These are phyloP conservation scores for Sphyrna mokarran DNA, from an alignment of 2,113 vertebrate species.

Conservation along the genomic window DNA sequence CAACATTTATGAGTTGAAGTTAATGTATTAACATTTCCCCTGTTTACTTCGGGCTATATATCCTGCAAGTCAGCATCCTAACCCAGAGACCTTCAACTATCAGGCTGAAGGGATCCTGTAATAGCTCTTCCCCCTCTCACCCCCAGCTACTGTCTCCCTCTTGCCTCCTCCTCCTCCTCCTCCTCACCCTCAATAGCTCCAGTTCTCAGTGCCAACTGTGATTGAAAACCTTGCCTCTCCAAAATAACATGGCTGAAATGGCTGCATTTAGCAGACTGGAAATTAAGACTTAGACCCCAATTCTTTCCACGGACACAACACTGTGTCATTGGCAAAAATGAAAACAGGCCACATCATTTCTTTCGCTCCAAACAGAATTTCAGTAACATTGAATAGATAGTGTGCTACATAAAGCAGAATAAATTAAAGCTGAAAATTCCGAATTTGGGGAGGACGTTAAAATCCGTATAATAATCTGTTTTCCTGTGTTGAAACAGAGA, in stretches of 20 bases:
- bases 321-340: not conserved
- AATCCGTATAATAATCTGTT: not conserved
- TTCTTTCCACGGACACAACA: not conserved
- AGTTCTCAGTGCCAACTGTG: not conserved
- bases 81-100: not conserved
- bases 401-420: not conserved
- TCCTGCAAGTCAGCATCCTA: not conserved
- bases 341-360: not conserved
- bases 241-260: not conserved
- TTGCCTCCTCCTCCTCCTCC: too few species aligned
- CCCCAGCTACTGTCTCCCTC: too few species aligned
- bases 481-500: not conserved
- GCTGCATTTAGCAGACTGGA: not conserved
- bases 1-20: not conserved
- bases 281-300: not conserved
- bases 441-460: not conserved
- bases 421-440: not conserved
- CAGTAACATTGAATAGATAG: not conserved
- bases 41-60: not conserved
- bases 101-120: not conserved
- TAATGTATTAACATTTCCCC: not conserved
- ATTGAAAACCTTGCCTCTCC: not conserved
- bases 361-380: not conserved
- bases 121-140: not conserved
- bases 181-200: not conserved